Conservation (phyloP, 2,113 vertebrate genomes). For the Nothoprocta pentlandii region DNA sequence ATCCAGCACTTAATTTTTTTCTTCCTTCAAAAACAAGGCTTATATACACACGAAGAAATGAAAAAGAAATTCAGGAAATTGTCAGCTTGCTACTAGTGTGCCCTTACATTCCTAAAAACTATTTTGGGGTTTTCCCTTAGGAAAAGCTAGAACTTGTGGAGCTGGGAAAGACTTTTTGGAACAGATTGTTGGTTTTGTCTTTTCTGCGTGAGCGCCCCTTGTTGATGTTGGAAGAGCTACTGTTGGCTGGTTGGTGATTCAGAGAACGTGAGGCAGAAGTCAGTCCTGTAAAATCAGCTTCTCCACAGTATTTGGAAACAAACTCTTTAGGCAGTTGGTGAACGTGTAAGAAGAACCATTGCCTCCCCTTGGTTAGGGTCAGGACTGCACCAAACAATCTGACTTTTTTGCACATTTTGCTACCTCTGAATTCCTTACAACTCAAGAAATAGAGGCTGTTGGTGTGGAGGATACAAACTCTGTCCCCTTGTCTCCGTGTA, state of each 20-base stretch:
- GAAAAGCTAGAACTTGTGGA: constrained; percentile 63
- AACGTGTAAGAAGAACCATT: background rate
- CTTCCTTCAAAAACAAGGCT: background rate
- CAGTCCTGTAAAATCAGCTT: constrained; percentile 10
- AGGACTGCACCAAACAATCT: background rate
- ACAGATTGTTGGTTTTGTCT: constrained; percentile 62
- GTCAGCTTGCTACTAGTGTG: constrained; percentile 39
- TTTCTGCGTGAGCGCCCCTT: constrained; percentile 22
- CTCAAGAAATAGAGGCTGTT: fast-evolving
- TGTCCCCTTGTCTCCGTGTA: background rate
- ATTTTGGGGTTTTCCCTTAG: constrained; percentile 61
- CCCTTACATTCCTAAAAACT: constrained; percentile 59
- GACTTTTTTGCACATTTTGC: background rate
- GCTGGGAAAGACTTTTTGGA: constrained; percentile 71
- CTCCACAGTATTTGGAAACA: background rate
- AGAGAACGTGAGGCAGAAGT: constrained; percentile 7
- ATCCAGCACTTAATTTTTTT: background rate
- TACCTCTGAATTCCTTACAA: background rate
- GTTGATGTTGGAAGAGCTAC: constrained; percentile 60
- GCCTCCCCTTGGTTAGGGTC: background rate
- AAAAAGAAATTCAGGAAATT: constrained; percentile 63
- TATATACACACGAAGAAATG: background rate
- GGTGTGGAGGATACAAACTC: background rate
- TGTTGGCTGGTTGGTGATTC: constrained; percentile 39
- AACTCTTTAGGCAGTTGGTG: background rate